Conservation (phyloP, 1,140 invertebrate genomes). For the Heliconius himera region DNA sequence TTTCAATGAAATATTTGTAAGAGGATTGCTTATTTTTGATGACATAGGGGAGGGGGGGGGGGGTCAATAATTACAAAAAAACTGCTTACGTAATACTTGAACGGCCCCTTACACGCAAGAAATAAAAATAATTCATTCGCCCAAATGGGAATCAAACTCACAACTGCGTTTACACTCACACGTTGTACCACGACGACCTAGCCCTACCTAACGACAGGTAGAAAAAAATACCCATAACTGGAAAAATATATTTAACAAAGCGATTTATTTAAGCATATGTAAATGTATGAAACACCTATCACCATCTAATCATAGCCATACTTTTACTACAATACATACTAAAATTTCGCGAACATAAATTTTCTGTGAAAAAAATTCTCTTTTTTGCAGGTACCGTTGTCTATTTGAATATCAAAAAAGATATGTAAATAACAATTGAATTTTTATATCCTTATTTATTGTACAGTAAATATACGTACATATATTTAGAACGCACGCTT, state of each 20-base stretch:
- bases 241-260: neutral
- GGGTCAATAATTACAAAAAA: too few species aligned
- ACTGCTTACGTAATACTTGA: too few species aligned
- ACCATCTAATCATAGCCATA: neutral
- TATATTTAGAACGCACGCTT: neutral
- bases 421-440: constrained; percentile 6
- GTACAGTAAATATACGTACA: neutral
- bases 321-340: neutral
- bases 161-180: too few species aligned
- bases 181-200: too few species aligned
- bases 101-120: too few species aligned
- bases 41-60: too few species aligned
- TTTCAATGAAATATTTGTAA: too few species aligned
- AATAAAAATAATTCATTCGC: too few species aligned
- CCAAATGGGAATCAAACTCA: too few species aligned
- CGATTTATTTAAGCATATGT: neutral
- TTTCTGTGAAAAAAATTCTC: neutral
- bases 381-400: neutral
- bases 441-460: constrained; percentile 7
- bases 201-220: too few species aligned
- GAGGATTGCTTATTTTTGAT: too few species aligned
- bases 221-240: too few species aligned
- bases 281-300: neutral
- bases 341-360: neutral
- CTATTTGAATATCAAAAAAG: constrained; percentile 5